Conservation (phyloP, 2,113 vertebrate species). For the Mustela nigripes region DNA sequence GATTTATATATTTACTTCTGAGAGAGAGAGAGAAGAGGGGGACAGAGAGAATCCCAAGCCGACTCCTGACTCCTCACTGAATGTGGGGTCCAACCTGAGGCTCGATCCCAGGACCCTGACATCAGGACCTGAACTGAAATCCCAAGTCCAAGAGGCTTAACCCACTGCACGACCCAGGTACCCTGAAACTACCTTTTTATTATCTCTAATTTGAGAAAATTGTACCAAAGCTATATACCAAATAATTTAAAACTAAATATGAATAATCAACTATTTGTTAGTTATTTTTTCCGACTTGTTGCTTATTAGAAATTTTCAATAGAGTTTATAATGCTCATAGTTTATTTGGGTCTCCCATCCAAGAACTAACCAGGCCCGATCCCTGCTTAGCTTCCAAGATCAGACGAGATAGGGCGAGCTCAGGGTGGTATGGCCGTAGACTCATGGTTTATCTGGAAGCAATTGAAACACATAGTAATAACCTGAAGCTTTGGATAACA, state of each 20-base stretch:
- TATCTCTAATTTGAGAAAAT: neutral
- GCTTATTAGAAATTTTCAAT: neutral
- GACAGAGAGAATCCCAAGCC: neutral
- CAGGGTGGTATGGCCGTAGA: no score
- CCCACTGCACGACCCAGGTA: neutral
- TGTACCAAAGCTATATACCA: neutral
- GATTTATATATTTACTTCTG: neutral
- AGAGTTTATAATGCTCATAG: neutral
- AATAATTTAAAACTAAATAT: conserved; percentile 28
- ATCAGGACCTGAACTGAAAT: neutral
- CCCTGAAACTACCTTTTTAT: neutral
- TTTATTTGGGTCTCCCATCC: neutral
- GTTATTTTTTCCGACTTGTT: neutral
- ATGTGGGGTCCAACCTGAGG: neutral
- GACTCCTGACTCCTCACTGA: neutral
- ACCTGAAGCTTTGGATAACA: neutral
- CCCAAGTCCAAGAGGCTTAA: neutral
- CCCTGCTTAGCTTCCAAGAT: no score
- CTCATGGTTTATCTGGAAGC: neutral
- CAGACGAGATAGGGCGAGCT: no score
- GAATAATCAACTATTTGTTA: neutral
- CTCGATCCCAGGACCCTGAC: neutral
- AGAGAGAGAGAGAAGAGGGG: neutral
- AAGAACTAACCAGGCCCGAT: no score
- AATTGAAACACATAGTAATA: neutral